phyloP scores from a whole-genome alignment of 2,888 invertebrate genomes.

The Oegoconia quadripuncta region DNA sequence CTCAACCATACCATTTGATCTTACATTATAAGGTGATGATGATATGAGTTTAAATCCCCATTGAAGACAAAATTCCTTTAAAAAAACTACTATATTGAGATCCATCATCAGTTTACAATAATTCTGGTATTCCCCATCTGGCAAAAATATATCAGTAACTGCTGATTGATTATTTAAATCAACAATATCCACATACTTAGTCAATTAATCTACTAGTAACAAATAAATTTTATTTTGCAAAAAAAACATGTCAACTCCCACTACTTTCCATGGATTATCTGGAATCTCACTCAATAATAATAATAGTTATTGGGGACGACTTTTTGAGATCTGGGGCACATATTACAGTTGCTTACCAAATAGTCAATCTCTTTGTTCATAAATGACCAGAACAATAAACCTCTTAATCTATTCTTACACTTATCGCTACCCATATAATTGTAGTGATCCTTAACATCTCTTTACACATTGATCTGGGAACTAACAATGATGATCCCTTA shows the following conservation, averaged over 20 bases:
- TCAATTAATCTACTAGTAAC: constrained; percentile 7
- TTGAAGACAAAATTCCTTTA: constrained; percentile 3
- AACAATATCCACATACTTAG: constrained; percentile 9
- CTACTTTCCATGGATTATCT: constrained; percentile 6
- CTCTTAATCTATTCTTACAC: constrained; percentile 9
- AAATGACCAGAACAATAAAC: constrained; percentile 8
- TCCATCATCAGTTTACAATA: constrained; percentile 7
- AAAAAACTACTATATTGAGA: constrained; percentile 5
- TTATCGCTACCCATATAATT: constrained; percentile 5
- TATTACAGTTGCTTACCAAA: constrained; percentile 6
- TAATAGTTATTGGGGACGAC: constrained; percentile 2
- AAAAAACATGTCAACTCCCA: constrained; percentile 13
- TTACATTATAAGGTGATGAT: constrained; percentile 5
- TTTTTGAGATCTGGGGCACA: constrained; percentile 3
- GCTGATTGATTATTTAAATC: constrained; percentile 5
- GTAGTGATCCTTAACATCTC: constrained; percentile 6
- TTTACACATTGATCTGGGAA: constrained; percentile 5
- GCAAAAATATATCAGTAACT: constrained; percentile 7
- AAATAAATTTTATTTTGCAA: constrained; percentile 8
- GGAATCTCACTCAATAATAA: constrained; percentile 5
- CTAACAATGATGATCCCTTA: constrained; percentile 8
- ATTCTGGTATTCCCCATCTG: constrained; percentile 8
- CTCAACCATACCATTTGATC: constrained; percentile 10
- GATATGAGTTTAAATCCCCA: not conserved
- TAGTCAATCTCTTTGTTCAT: constrained; percentile 11